Evolutionary conservation across 2,888 invertebrate genomes (phyloP).

Genomic region (Spicauda simplicius): DNA sequence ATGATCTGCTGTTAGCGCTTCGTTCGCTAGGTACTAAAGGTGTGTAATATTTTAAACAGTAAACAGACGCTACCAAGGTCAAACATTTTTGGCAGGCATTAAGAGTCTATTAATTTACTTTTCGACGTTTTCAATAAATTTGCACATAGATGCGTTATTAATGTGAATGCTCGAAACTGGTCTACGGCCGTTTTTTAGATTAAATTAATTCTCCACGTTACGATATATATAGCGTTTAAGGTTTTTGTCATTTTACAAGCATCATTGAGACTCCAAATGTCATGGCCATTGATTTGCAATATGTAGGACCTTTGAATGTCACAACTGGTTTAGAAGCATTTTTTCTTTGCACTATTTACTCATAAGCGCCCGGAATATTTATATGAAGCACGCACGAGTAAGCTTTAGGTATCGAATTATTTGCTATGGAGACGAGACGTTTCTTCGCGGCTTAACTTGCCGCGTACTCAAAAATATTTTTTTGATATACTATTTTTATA

Average conservation of each 20-base stretch:
- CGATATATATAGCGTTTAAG: conserved; percentile 26
- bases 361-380: conserved; percentile 28
- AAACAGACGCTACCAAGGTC: not conserved
- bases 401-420: not conserved
- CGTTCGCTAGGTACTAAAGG: no score
- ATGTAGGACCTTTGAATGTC: conserved; percentile 43
- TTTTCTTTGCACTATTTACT: conserved; percentile 36
- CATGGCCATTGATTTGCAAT: conserved; percentile 52
- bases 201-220: conserved; percentile 13
- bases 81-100: not conserved
- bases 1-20: no score
- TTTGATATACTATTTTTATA: no score
- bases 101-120: not conserved
- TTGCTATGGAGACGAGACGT: not conserved
- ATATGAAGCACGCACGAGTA: conserved; percentile 29
- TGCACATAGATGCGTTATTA: conserved; percentile 33
- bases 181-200: conserved; percentile 7
- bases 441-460: not conserved
- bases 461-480: no score
- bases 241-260: conserved; percentile 40
- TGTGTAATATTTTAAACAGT: no score
- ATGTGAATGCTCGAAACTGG: conserved; percentile 15
- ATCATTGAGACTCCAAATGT: conserved; percentile 50
- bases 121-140: conserved; percentile 15
- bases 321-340: conserved; percentile 40